A percentile compares a stretch with the other conserved stretches of the same genome.
Conservation (phyloP, 2,113 vertebrate species). For the Pimephales promelas region DNA sequence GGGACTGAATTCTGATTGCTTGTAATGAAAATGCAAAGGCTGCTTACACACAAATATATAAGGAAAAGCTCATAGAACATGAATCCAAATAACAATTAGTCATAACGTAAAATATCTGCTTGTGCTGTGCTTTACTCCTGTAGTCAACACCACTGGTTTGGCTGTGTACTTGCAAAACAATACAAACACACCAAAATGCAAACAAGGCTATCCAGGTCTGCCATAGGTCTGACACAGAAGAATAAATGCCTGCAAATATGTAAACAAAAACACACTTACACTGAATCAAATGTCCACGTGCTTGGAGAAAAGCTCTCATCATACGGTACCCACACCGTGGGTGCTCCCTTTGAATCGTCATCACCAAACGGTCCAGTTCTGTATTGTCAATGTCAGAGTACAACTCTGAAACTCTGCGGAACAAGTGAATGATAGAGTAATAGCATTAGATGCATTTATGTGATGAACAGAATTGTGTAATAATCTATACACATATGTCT, state of each 20-base stretch:
- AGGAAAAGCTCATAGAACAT: no score
- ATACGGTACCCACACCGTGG: conserved; percentile 25
- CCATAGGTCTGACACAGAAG: background rate
- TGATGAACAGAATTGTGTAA: background rate
- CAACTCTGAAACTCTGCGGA: background rate
- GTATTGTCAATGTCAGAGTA: conserved; percentile 6
- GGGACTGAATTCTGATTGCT: no score
- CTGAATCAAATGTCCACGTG: conserved; percentile 25
- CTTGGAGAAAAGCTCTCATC: conserved; percentile 27
- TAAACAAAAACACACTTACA: conserved; percentile 9
- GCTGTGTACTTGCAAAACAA: no score
- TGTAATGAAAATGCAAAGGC: no score
- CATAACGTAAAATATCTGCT: no score
- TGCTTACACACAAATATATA: no score
- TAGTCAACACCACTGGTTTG: no score
- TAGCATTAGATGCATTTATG: background rate
- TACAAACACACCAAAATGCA: no score
- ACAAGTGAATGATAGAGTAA: background rate
- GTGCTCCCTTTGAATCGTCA: conserved; percentile 14
- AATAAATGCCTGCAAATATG: background rate
- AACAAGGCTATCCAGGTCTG: background rate
- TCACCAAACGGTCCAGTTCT: background rate
- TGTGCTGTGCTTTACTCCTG: no score
- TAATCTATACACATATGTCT: background rate
- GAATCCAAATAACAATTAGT: no score